Conservation (phyloP, 2,797 vertebrate genomes). For the Cyprinella venusta region DNA sequence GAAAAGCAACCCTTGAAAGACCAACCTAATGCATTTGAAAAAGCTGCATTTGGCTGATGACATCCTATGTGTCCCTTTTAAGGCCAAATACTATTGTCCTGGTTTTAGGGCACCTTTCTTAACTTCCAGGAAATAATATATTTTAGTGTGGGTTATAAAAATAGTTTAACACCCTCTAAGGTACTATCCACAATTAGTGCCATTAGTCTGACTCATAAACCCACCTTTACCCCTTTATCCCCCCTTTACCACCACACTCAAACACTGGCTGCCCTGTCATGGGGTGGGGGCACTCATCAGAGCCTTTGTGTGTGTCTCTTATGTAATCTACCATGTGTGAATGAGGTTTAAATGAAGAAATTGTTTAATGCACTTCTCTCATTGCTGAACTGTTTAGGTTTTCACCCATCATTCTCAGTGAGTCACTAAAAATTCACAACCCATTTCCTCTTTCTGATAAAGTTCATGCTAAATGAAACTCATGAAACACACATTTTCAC, state of each 20-base stretch:
- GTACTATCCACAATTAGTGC: constrained; percentile 73
- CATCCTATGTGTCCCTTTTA: constrained; percentile 25
- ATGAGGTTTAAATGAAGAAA: neutral
- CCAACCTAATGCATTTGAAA: constrained; percentile 21
- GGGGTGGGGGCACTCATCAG: constrained; percentile 18
- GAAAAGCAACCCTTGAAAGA: constrained; percentile 13
- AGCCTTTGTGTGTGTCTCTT: constrained; percentile 1
- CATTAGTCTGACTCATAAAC: constrained; percentile 74
- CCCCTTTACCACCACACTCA: constrained; percentile 37
- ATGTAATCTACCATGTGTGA: neutral
- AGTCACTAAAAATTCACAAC: neutral
- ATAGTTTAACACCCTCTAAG: constrained; percentile 77
- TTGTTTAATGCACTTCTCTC: neutral
- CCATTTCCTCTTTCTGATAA: neutral
- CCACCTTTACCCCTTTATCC: constrained; percentile 60
- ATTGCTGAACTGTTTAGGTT: neutral
- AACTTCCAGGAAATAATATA: constrained; percentile 44
- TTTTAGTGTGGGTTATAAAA: constrained; percentile 76
- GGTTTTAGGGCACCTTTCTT: constrained; percentile 38
- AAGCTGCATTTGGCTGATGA: constrained; percentile 6
- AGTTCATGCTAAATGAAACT: neutral
- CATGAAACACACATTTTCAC: neutral
- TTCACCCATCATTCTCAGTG: neutral
- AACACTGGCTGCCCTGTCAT: constrained; percentile 1
- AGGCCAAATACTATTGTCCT: constrained; percentile 22